Evolutionary conservation across 2,113 vertebrate species (phyloP), one percentile per base, ranked within the genome.

Genomic region (Clarias magur): DNA sequence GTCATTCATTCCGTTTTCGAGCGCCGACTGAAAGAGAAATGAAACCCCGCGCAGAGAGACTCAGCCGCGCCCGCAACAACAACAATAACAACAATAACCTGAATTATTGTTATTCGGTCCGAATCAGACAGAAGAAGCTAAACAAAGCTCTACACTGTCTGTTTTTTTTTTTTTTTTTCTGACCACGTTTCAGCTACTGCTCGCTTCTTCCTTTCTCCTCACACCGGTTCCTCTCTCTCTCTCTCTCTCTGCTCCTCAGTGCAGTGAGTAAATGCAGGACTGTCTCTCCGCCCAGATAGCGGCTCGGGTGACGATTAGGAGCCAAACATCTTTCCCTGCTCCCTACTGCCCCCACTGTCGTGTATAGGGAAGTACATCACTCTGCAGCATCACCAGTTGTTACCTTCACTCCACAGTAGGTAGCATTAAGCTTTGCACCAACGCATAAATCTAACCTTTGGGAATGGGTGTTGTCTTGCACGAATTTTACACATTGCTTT

Each of bases 1-100:
- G 95, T 96, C 95, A 95, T 96, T 95, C 95, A 96, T 96, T 94
- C 95, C 94, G 91, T 89, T 93, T 92, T 84, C 53, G n/a, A 60
- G 72, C 72, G 75, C 91, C 92, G 53, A 87, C 83, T 80, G 57
- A 86, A 87, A 42, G 70, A 88, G 92, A 94, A 94, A 92, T 9
- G 34, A 89, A 87, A 88, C 86, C 86, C 83, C 42, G 19, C 57
- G 9, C 54, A 80, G 83, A n/a, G 67, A 86, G 75, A 91, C 57
- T 90, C 21, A 6, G 82, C 38, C 19, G 68, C 83, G 19, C 54
- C 83, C 27, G 57, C 34, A 42, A 79, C 62, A 63, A 21, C 17
- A 59, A 60, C n/a, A 38, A 54, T 0, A 38, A 54, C 2, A 34
- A 73, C 56, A 70, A 17, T 1, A 34, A 84, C 42, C 16, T 6